Percentiles rank a stretch among this genome's conserved stretches.
Conservation (phyloP, 2,888 invertebrate genomes). For the Steinernema scapterisci region DNA sequence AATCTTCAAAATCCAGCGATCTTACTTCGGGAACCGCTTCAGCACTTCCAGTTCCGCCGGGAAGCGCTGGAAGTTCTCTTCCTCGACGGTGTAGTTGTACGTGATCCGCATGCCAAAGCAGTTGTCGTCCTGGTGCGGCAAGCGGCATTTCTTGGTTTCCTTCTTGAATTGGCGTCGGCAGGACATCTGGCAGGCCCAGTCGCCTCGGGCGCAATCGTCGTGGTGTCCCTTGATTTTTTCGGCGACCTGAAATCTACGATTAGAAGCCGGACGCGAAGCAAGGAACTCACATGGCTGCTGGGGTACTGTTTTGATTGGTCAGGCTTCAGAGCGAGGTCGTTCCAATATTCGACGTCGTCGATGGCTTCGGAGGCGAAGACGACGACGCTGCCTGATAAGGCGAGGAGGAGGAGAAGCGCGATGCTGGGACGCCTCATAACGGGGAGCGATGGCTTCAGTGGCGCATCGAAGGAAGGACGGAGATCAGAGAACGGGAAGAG, state of each 20-base stretch:
- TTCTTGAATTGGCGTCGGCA: neutral
- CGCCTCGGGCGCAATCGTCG: neutral
- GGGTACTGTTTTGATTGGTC: neutral
- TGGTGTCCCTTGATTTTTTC: neutral
- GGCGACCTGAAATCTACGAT: neutral
- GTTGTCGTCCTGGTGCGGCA: neutral
- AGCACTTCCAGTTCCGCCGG: neutral
- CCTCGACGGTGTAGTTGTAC: slow-evolving; percentile 18
- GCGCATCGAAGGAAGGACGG: too few species aligned
- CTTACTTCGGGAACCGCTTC: neutral
- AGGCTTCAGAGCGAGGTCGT: neutral
- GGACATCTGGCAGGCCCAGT: neutral
- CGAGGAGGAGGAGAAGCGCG: neutral
- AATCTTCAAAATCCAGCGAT: neutral
- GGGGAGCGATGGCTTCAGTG: too few species aligned
- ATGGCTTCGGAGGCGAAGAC: neutral
- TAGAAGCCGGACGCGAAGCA: too few species aligned
- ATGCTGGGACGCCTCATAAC: neutral
- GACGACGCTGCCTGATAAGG: neutral
- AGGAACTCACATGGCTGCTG: too few species aligned
- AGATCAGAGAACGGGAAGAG: neutral
- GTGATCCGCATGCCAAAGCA: slow-evolving; percentile 8
- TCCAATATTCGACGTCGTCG: neutral
- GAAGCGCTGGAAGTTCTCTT: neutral
- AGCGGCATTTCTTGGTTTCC: neutral